phyloP scores from a whole-genome alignment of 2,797 vertebrate species.

The Spinus olivaceus region DNA sequence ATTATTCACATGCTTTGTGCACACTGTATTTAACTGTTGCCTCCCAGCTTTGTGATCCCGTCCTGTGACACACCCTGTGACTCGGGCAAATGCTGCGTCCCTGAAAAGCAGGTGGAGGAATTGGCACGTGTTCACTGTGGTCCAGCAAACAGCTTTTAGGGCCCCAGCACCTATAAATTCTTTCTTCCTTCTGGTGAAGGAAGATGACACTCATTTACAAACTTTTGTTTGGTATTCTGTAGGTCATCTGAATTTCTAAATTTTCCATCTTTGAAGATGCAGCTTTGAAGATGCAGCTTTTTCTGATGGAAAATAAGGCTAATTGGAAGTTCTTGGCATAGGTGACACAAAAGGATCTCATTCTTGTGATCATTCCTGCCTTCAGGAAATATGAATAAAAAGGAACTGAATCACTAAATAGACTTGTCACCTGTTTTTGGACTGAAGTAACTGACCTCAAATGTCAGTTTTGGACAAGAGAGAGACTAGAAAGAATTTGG shows the following conservation, averaged over 20 bases:
- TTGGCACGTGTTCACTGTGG: not conserved
- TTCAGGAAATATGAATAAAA: not conserved
- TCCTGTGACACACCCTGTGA: rapidly evolving
- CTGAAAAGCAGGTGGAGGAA: not conserved
- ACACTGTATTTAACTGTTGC: not conserved
- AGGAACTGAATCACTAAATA: not conserved
- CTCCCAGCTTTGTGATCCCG: not conserved
- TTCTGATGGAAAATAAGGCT: not conserved
- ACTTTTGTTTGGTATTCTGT: not conserved
- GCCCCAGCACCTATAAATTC: rapidly evolving
- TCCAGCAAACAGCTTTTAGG: not conserved
- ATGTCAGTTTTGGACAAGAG: not conserved
- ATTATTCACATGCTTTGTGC: not conserved
- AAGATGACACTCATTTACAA: not conserved
- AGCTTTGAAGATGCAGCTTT: not conserved
- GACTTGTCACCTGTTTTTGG: not conserved
- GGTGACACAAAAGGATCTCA: not conserved
- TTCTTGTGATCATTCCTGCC: not conserved
- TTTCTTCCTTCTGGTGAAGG: not conserved
- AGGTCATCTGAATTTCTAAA: not conserved
- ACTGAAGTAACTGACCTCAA: not conserved
- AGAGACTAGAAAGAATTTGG: not conserved
- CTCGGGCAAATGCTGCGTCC: not conserved
- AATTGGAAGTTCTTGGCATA: not conserved
- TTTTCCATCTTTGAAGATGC: not conserved